Evolutionary conservation across 2,888 invertebrate species (phyloP), one percentile per base, ranked within the genome.

Genomic region (Cacoxenus indagator): DNA sequence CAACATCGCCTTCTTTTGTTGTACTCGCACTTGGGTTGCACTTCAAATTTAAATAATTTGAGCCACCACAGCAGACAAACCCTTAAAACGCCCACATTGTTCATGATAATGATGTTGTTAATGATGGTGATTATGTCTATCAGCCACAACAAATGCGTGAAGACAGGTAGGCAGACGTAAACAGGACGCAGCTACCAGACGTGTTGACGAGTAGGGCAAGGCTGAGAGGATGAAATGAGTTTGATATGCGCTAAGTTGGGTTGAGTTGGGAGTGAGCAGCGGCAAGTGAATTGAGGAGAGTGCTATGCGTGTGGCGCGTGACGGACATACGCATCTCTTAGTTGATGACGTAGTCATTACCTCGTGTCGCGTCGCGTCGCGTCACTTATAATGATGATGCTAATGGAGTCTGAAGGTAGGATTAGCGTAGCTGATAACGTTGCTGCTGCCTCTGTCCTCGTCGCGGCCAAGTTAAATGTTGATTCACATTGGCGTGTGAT

Each of bases 361-460:
- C 6, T 48, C n/a, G 17, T 6, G 19, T 48, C 48, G 19, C 8
- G 57, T 24, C 57, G 27, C 57, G 29, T 27, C 11, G 29, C 57
- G 9, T 9, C 22, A 43, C 5, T 19, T 14, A 24, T 62, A 45
- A 62, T 62, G 43, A 62, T 45, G 61, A 62, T 45, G 61, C 24
- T 62, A 62, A 62, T 62, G 43, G 59, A 62, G 24, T 62, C 22
- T 62, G 45, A 11, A 24, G 22, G 24, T 27, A 27, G 55, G 55
- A 55, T 55, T 55, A 55, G 51, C 17, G 55, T 48, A 19, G n/a
- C 19, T 55, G 51, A 55, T 55, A 19, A 14, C 17, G 19, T 5
- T 54, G 54, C 17, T 9, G 55, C 14, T 55, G 55, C 17, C 27
- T 24, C 11, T 26, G 55, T 24, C 24, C 26, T 3, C 27, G 48